These are phyloP conservation scores for Zhengitettix transpicula DNA, from an alignment of 2,888 invertebrate genomes.

Conservation along the genomic window DNA sequence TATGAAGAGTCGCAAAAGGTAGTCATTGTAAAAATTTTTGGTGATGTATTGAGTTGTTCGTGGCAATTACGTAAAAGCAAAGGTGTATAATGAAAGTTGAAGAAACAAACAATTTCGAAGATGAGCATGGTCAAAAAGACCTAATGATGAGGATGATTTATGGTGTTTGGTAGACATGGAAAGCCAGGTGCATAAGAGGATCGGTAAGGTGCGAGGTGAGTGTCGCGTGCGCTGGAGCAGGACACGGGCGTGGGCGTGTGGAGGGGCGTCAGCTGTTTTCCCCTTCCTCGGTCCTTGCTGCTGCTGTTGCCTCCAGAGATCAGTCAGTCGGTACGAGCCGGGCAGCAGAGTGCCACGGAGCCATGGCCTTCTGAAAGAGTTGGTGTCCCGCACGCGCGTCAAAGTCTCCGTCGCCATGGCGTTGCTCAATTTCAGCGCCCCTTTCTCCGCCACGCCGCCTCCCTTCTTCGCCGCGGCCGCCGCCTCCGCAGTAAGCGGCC, in stretches of 20 bases:
- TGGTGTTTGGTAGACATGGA: too few relatives aligned
- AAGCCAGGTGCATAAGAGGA: too few relatives aligned
- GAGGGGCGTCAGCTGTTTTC: background rate
- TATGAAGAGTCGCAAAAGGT: too few relatives aligned
- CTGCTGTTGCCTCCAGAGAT: background rate
- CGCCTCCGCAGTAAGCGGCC: conserved; percentile 14
- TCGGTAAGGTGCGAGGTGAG: too few relatives aligned
- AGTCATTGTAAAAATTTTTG: too few relatives aligned
- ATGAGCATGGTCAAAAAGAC: too few relatives aligned
- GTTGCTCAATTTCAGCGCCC: conserved; percentile 23
- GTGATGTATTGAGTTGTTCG: too few relatives aligned
- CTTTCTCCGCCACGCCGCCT: conserved; percentile 22
- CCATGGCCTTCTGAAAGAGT: background rate
- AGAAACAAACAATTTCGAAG: too few relatives aligned
- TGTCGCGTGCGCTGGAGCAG: background rate
- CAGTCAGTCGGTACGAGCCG: background rate
- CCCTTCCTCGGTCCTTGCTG: too few relatives aligned
- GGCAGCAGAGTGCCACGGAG: background rate
- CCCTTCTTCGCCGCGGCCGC: conserved; percentile 19
- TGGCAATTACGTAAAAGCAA: too few relatives aligned
- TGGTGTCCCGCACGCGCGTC: background rate
- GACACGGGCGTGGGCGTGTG: background rate
- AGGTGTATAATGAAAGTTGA: too few relatives aligned
- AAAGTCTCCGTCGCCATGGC: conserved; percentile 19
- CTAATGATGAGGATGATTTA: too few relatives aligned